These are phyloP conservation scores for Ariolimax columbianus DNA, from an alignment of 2,888 invertebrate species.

Conservation along the genomic window DNA sequence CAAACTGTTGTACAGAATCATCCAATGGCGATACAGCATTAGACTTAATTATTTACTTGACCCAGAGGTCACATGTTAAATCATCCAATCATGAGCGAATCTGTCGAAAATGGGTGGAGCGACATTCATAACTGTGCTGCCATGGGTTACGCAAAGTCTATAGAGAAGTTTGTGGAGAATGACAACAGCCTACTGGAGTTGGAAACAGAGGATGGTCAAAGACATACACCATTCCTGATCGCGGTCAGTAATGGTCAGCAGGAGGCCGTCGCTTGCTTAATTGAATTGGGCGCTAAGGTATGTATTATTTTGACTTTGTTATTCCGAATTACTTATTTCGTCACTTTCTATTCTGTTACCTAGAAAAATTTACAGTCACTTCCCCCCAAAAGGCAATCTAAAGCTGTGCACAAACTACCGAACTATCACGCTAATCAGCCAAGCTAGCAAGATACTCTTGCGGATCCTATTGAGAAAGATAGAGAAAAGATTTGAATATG, in stretches of 20 bases:
- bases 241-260: constrained; percentile 72
- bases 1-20: neutral
- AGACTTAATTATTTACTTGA: neutral
- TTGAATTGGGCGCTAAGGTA: constrained; percentile 73
- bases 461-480: too few species aligned
- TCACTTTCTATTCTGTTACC: too few species aligned
- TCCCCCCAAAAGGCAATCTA: too few species aligned
- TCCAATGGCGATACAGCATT: neutral
- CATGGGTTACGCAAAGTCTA: constrained; percentile 75
- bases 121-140: constrained; percentile 77
- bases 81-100: constrained; percentile 58
- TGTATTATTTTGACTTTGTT: neutral
- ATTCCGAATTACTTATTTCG: too few species aligned
- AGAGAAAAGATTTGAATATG: too few species aligned
- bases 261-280: constrained; percentile 73
- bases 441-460: too few species aligned
- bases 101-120: constrained; percentile 77
- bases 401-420: too few species aligned
- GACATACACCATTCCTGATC: constrained; percentile 76
- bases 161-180: constrained; percentile 75
- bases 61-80: neutral
- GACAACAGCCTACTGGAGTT: constrained; percentile 74
- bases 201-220: constrained; percentile 74
- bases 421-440: too few species aligned
- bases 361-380: too few species aligned